These are phyloP conservation scores for Sesia apiformis DNA, from an alignment of 2,888 invertebrate genomes.

Conservation along the genomic window DNA sequence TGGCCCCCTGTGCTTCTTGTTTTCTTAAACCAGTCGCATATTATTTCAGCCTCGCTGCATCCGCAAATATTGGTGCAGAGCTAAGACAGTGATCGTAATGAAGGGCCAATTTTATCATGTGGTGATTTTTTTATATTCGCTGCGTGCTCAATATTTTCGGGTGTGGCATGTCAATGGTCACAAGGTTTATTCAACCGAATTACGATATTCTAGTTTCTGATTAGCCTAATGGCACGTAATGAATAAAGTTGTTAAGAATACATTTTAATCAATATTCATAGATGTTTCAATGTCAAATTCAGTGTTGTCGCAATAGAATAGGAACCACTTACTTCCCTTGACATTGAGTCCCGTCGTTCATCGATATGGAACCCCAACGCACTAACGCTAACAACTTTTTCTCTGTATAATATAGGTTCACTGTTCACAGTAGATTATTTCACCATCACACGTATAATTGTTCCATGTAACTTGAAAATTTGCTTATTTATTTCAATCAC, in stretches of 20 bases:
- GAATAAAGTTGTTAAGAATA: constrained; percentile 29
- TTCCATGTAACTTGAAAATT: no score
- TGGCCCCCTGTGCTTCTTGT: constrained; percentile 68
- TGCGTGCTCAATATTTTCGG: constrained; percentile 34
- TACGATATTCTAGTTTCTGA: constrained; percentile 28
- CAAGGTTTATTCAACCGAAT: constrained; percentile 45
- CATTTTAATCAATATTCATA: constrained; percentile 20
- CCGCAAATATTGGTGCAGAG: constrained; percentile 33
- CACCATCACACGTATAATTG: no score
- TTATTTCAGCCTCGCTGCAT: constrained; percentile 27
- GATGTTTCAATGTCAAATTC: constrained; percentile 32
- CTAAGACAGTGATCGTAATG: constrained; percentile 20
- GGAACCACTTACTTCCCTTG: constrained; percentile 8
- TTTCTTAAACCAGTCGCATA: constrained; percentile 54
- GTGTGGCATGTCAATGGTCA: constrained; percentile 27
- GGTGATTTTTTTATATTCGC: constrained; percentile 18
- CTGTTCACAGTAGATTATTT: no score
- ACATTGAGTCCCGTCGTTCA: constrained; percentile 17
- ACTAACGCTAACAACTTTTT: no score
- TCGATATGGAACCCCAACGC: constrained; percentile 2
- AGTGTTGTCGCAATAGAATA: constrained; percentile 21
- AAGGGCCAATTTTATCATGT: constrained; percentile 25
- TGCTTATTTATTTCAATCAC: no score
- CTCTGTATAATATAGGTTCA: no score
- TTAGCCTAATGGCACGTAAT: constrained; percentile 13